Percentiles rank a stretch among this genome's conserved stretches.
Evolutionary conservation across 2,113 vertebrate genomes (phyloP).

Genomic region (Cichladusa arquata): DNA sequence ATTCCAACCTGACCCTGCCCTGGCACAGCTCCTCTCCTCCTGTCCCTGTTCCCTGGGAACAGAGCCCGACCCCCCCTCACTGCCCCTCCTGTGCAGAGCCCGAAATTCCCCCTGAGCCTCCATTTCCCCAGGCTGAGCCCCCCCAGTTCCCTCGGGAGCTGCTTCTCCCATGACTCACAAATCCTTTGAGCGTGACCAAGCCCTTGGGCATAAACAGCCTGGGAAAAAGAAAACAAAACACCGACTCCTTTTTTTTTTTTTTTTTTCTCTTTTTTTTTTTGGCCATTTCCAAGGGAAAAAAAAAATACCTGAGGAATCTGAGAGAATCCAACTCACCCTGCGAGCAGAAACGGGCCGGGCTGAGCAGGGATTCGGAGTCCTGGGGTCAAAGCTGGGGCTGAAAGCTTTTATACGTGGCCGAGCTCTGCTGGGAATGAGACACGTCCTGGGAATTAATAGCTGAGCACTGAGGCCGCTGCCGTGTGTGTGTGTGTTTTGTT

Average conservation of each 20-base stretch:
- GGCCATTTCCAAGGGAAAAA: not conserved
- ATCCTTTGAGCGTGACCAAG: not conserved
- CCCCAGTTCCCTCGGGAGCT: not conserved
- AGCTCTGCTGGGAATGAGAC: slow-evolving; percentile 3
- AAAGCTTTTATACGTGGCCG: not conserved
- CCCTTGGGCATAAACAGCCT: not conserved
- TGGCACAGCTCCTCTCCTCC: not conserved
- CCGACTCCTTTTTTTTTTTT: not conserved
- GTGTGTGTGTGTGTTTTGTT: not conserved
- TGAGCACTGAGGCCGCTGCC: slow-evolving; percentile 25
- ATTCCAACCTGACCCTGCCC: not conserved
- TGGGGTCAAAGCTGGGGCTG: not conserved
- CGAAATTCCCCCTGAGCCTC: not conserved
- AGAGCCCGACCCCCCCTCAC: accelerated
- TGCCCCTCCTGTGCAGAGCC: not conserved
- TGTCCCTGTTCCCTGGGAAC: not conserved
- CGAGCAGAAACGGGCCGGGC: accelerated
- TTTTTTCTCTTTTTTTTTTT: not conserved
- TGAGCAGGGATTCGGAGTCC: not conserved
- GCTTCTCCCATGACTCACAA: not conserved
- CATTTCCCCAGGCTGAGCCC: not conserved
- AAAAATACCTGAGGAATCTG: not conserved
- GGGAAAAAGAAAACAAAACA: not conserved
- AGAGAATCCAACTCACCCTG: slow-evolving; percentile 31
- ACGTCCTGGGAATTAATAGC: slow-evolving; percentile 51